These are phyloP conservation scores for Gryllus bimaculatus DNA, from an alignment of 1,140 invertebrate species.

Conservation along the genomic window DNA sequence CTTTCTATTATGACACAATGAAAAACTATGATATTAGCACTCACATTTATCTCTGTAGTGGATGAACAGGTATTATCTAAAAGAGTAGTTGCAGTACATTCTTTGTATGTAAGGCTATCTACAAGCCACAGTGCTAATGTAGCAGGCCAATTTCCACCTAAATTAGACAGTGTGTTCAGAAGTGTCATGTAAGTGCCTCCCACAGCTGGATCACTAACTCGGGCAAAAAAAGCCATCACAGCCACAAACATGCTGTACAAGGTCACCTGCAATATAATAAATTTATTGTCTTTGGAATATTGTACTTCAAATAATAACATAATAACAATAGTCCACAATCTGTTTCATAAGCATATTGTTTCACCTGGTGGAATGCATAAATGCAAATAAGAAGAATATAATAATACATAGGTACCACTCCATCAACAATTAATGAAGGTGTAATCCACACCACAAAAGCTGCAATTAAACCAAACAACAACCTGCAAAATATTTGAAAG, in stretches of 20 bases:
- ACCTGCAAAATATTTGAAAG: constrained; percentile 38
- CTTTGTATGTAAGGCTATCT: constrained; percentile 74
- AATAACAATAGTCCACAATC: background rate
- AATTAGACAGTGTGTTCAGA: constrained; percentile 90
- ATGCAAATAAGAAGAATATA: constrained; percentile 66
- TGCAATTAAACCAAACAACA: constrained; percentile 75
- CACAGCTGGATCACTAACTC: constrained; percentile 83
- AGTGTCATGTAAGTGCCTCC: constrained; percentile 99
- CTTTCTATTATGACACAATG: too few species aligned
- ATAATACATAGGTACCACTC: constrained; percentile 65
- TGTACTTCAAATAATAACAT: background rate
- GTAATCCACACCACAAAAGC: constrained; percentile 78
- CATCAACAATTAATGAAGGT: constrained; percentile 53
- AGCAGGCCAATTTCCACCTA: constrained; percentile 95
- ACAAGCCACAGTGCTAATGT: constrained; percentile 89
- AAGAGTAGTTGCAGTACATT: constrained; percentile 45
- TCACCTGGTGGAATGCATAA: constrained; percentile 86
- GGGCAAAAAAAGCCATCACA: constrained; percentile 75
- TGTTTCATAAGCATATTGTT: background rate
- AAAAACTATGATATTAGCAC: background rate
- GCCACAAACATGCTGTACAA: constrained; percentile 72
- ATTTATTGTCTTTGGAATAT: constrained; percentile 20
- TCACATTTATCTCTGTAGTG: background rate
- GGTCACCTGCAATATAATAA: constrained; percentile 42
- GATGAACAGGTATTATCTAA: constrained; percentile 41